phyloP scores from a whole-genome alignment of 2,797 vertebrate genomes.

The Cetoscarus ocellatus region DNA sequence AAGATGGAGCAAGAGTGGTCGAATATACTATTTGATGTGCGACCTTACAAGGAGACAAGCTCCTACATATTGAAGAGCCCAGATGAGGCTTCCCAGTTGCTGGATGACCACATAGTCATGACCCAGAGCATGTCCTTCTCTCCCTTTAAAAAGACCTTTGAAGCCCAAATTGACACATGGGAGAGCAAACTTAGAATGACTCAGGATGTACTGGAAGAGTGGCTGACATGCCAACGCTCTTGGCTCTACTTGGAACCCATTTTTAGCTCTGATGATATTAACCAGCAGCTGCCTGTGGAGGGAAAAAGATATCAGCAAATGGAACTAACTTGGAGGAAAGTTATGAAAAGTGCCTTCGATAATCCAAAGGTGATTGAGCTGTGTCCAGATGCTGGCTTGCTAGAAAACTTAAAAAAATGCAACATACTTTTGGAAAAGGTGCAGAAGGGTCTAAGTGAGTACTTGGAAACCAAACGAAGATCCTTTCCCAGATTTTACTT shows the following conservation, averaged over 20 bases:
- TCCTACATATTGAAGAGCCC: conserved; percentile 92
- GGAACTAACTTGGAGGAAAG: conserved; percentile 88
- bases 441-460: conserved; percentile 93
- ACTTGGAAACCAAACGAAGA: conserved; percentile 90
- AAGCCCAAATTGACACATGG: conserved; percentile 87
- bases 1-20: conserved; percentile 94
- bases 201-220: conserved; percentile 94
- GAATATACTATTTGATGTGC: conserved; percentile 82
- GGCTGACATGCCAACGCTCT: conserved; percentile 90
- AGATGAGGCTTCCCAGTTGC: conserved; percentile 90
- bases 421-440: conserved; percentile 89
- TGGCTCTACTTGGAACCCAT: conserved; percentile 96
- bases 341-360: conserved; percentile 88
- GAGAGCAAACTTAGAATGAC: conserved; percentile 91
- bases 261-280: conserved; percentile 95
- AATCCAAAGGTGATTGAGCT: conserved; percentile 90
- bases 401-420: conserved; percentile 86
- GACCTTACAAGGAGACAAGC: conserved; percentile 89
- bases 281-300: conserved; percentile 89
- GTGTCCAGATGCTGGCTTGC: conserved; percentile 86
- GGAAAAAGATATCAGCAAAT: conserved; percentile 88
- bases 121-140: conserved; percentile 95
- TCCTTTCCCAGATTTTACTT: conserved; percentile 96
- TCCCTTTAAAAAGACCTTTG: conserved; percentile 91
- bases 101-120: conserved; percentile 94